Base-by-base conservation (phyloP, 2,888 invertebrate genomes). In the Torymus texanus region DNA sequence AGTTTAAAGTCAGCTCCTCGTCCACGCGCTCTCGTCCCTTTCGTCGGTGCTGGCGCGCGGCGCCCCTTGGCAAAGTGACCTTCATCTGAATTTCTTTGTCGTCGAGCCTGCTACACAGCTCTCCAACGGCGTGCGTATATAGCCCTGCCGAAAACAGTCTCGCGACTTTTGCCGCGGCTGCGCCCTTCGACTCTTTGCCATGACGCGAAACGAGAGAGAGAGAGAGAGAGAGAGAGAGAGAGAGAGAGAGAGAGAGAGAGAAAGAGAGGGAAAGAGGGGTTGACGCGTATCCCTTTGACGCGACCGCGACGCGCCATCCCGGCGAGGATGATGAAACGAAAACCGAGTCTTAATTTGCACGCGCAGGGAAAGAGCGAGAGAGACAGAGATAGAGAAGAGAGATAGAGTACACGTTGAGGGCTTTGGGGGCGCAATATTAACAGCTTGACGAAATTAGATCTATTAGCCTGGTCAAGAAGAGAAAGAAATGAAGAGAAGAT, bases 61-160 rank as follows among this genome's bases (percentile, higher is more conserved):
- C 29, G 75, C 83, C 83, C 75, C 66, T 83, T 81, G 83, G 81
- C 81, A 85, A 84, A 85, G 85, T 84, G 86, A 86, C 86, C 86
- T 86, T 86, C 85, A 84, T 85, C 82, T 81, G 82, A 86, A 85
- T 86, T 84, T 84, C 84, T 84, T 84, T 85, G 84, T 85, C 83
- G 80, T 59, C 56, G 63, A 11, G 66, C 53, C 8, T 21, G 3
- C 29, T 29, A 29, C 3, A 29, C 29, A 29, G 29, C 29, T 29
- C 29, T 3, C 29, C 29, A 29, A 29, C 29, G 29, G 4, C 29
- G 29, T 3, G 21, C 21, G 21, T 21, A 21, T 21, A 5, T 3
- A 29, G 29, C 4, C 4, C 29, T 29, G 29, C 29, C 29, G 29
- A 29, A 29, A 29, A 29, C 58, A 14, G n/a, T 14, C 29, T 29